phyloP scores from a whole-genome alignment of 2,888 invertebrate genomes.

The Thymelicus acteon region DNA sequence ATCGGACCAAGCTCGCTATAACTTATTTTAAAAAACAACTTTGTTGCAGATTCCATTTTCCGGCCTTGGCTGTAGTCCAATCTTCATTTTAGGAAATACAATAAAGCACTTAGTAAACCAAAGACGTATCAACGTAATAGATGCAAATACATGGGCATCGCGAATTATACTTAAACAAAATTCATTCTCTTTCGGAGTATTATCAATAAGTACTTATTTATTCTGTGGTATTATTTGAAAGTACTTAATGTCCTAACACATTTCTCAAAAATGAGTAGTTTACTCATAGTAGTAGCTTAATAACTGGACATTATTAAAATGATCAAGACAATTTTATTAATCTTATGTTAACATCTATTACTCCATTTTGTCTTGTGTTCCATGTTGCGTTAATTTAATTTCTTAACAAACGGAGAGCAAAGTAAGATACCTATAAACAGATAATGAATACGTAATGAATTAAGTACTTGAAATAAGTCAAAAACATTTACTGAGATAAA shows the following conservation, averaged over 20 bases:
- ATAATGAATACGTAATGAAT: conserved; percentile 2
- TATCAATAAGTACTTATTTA: too few relatives aligned
- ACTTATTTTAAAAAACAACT: conserved; percentile 62
- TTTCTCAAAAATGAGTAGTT: too few relatives aligned
- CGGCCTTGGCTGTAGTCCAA: conserved; percentile 65
- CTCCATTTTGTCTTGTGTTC: too few relatives aligned
- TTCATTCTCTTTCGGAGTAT: too few relatives aligned
- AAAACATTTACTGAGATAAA: conserved; percentile 5
- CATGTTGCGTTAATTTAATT: background rate
- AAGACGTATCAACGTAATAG: conserved; percentile 8
- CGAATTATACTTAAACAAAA: too few relatives aligned
- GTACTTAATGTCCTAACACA: too few relatives aligned
- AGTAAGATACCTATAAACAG: background rate
- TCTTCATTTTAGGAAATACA: conserved; percentile 60
- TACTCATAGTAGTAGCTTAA: too few relatives aligned
- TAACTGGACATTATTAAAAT: too few relatives aligned
- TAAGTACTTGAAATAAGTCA: conserved; percentile 5
- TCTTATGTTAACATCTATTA: too few relatives aligned
- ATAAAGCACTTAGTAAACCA: conserved; percentile 41
- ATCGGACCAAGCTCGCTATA: conserved; percentile 44
- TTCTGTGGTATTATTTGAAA: too few relatives aligned
- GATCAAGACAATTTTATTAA: too few relatives aligned
- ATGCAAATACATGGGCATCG: background rate
- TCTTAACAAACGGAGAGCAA: background rate
- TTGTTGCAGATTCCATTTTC: conserved; percentile 58